phyloP scores from a whole-genome alignment of 2,113 vertebrate species.

The Oriolus oriolus region DNA sequence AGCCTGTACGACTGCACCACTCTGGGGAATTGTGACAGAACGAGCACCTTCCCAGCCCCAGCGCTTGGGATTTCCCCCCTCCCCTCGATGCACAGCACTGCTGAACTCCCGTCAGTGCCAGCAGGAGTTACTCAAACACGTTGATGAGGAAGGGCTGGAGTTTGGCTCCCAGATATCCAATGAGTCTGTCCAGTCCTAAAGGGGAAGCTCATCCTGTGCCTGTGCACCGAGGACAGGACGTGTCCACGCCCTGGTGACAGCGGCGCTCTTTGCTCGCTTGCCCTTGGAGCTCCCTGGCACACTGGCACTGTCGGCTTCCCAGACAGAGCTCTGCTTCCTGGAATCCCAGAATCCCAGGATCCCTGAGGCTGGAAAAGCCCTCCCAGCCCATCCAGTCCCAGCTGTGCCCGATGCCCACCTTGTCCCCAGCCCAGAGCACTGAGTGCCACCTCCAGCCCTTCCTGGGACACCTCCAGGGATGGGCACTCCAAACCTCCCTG shows the following conservation, averaged over 20 bases:
- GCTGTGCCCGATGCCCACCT: not conserved
- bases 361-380: not conserved
- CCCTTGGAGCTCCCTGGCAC: not conserved
- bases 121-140: not conserved
- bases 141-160: not conserved
- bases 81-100: not conserved
- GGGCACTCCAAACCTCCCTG: not conserved
- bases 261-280: not conserved
- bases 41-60: not conserved
- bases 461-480: not conserved
- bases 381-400: rapidly evolving
- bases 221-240: not conserved
- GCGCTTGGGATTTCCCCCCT: rapidly evolving
- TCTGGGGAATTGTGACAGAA: not conserved
- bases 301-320: not conserved
- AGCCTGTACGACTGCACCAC: rapidly evolving
- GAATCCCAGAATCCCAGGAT: not conserved
- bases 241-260: not conserved
- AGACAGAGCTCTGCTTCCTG: not conserved
- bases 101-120: not conserved
- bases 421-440: not conserved
- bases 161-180: not conserved
- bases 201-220: not conserved
- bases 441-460: not conserved
- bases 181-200: not conserved